Conservation (phyloP, 2,113 vertebrate genomes). For the Probosciger aterrimus region DNA sequence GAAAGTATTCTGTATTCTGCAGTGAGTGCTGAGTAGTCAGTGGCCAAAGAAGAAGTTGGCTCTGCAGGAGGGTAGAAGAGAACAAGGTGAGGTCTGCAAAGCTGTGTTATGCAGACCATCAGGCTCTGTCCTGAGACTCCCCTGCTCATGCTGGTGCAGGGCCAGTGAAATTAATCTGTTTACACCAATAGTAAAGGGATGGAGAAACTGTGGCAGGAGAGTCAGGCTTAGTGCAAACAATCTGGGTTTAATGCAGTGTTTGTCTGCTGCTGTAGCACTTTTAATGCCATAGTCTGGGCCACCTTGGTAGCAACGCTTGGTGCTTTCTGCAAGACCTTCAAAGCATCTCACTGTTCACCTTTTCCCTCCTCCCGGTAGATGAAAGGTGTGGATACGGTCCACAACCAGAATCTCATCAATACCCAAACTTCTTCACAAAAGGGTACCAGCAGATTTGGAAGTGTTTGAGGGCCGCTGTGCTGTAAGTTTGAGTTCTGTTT, state of each 20-base stretch:
- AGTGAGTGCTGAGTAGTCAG: not conserved
- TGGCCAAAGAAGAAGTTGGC: not conserved
- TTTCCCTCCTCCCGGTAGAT: not conserved
- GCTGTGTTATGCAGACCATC: not conserved
- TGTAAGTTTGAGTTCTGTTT: not conserved
- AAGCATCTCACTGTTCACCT: not conserved
- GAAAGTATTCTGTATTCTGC: not conserved
- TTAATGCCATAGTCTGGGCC: not conserved
- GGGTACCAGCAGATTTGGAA: not conserved
- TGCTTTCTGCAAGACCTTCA: not conserved
- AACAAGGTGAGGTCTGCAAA: not conserved
- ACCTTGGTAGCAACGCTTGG: not conserved
- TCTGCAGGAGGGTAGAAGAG: not conserved
- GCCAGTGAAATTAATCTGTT: not conserved
- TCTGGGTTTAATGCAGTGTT: not conserved
- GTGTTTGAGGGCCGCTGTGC: not conserved
- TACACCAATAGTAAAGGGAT: not conserved
- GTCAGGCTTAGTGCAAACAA: not conserved
- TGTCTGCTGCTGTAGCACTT: not conserved
- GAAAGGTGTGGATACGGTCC: not conserved
- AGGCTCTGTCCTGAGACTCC: not conserved
- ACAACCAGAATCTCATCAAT: not conserved
- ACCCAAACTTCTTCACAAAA: not conserved
- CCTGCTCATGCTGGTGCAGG: not conserved
- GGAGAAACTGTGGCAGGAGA: not conserved